Evolutionary conservation across 2,888 invertebrate genomes (phyloP).

Genomic region (Monoplex corrugatus): DNA sequence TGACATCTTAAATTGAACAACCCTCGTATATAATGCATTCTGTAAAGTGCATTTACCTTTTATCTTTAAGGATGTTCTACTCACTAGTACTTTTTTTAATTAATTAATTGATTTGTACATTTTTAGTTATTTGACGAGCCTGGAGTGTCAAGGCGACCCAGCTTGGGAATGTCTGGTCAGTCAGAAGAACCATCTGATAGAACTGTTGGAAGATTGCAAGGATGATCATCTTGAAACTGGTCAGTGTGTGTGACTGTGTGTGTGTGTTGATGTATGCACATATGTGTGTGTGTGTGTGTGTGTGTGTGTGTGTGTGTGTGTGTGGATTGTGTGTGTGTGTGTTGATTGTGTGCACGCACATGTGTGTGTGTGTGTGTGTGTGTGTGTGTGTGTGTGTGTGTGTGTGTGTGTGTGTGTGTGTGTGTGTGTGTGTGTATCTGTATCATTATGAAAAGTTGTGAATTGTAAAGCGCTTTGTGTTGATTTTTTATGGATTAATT

Average conservation of each 20-base stretch:
- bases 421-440: neutral
- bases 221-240: constrained; percentile 84
- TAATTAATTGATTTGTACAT: neutral
- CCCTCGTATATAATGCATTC: no score
- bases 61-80: no score
- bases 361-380: constrained; percentile 29
- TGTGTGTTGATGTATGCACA: neutral
- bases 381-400: constrained; percentile 3
- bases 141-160: constrained; percentile 89
- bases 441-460: no score
- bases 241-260: constrained; percentile 50
- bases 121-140: constrained; percentile 77
- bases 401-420: constrained; percentile 3
- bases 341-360: neutral
- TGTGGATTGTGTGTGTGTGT: constrained; percentile 42
- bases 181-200: constrained; percentile 89
- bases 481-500: no score
- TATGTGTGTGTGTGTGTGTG: neutral
- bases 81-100: neutral
- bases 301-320: constrained; percentile 28
- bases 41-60: no score
- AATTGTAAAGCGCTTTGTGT: no score
- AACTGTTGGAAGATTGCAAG: constrained; percentile 83
- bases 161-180: constrained; percentile 97
- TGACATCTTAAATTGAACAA: no score